phyloP scores from a whole-genome alignment of 2,797 vertebrate species.

The Rhyacichthys aspro region DNA sequence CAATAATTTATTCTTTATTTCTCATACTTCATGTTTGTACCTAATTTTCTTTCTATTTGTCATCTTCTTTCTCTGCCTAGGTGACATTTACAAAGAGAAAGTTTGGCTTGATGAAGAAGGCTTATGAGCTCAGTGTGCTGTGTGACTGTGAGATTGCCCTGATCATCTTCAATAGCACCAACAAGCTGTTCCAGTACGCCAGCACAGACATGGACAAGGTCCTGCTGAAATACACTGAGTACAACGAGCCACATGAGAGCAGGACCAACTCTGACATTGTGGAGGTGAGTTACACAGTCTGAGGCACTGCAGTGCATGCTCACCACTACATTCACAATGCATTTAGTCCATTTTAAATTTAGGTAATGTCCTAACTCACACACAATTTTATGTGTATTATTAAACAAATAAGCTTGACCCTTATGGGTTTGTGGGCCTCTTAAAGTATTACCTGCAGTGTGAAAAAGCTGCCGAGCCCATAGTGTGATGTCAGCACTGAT shows the following conservation, averaged over 20 bases:
- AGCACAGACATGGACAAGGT: slow-evolving; percentile 99
- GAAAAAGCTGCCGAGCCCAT: slow-evolving; percentile 32
- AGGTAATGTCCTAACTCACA: too few relatives aligned
- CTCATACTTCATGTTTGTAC: slow-evolving; percentile 6
- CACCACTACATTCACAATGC: slow-evolving; percentile 35
- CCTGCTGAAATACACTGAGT: slow-evolving; percentile 96
- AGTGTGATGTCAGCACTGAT: slow-evolving; percentile 51
- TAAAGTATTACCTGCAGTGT: slow-evolving; percentile 37
- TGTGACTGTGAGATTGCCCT: slow-evolving; percentile 98
- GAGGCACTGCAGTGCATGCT: slow-evolving; percentile 16
- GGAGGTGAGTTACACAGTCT: slow-evolving; percentile 83
- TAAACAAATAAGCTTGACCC: too few relatives aligned
- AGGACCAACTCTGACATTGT: slow-evolving; percentile 97
- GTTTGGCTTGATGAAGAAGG: slow-evolving; percentile 98
- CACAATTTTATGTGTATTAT: too few relatives aligned
- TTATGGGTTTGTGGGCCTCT: slow-evolving; percentile 15
- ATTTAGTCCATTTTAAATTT: too few relatives aligned
- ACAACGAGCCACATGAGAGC: slow-evolving; percentile 96
- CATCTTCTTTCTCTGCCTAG: slow-evolving; percentile 65
- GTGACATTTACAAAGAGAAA: slow-evolving; percentile 97
- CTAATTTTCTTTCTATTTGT: slow-evolving; percentile 13
- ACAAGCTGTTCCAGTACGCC: slow-evolving; percentile 97
- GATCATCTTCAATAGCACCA: slow-evolving; percentile 99
- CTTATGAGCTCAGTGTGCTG: slow-evolving; percentile 94
- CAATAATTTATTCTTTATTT: slow-evolving; percentile 41